Evolutionary conservation across 1,140 invertebrate species (phyloP).

Genomic region (Homarus americanus): DNA sequence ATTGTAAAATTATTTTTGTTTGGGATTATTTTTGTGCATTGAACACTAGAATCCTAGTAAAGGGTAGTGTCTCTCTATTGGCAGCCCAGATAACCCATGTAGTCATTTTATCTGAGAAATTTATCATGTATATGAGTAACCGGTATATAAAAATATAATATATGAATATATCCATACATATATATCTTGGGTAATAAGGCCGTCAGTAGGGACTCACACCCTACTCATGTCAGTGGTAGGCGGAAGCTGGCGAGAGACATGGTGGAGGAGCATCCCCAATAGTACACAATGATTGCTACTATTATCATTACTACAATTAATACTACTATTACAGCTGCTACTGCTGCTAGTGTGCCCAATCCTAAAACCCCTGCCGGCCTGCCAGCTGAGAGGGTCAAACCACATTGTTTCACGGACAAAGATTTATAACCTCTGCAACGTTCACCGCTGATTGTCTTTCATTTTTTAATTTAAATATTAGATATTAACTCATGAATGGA

Average conservation of each 20-base stretch:
- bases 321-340: slow-evolving; percentile 64
- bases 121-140: slow-evolving; percentile 45
- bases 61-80: slow-evolving; percentile 38
- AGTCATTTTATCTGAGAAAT: slow-evolving; percentile 32
- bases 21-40: slow-evolving; percentile 73
- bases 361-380: slow-evolving; percentile 40
- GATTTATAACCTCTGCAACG: slow-evolving; percentile 18
- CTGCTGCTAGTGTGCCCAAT: slow-evolving; percentile 62
- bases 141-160: slow-evolving; percentile 35
- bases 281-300: slow-evolving; percentile 60
- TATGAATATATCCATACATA: slow-evolving; percentile 39
- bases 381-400: slow-evolving; percentile 47
- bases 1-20: slow-evolving; percentile 72
- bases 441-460: slow-evolving; percentile 52
- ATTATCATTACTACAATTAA: slow-evolving; percentile 62
- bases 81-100: slow-evolving; percentile 38
- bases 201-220: slow-evolving; percentile 50
- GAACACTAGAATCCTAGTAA: slow-evolving; percentile 66
- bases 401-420: slow-evolving; percentile 41
- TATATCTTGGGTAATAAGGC: slow-evolving; percentile 25
- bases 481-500: slow-evolving; percentile 46
- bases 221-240: slow-evolving; percentile 58
- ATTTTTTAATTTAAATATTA: slow-evolving; percentile 52
- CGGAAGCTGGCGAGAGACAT: slow-evolving; percentile 64
- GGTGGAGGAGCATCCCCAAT: slow-evolving; percentile 66